phyloP scores from a whole-genome alignment of 2,888 invertebrate species.

The Cactoblastis cactorum region DNA sequence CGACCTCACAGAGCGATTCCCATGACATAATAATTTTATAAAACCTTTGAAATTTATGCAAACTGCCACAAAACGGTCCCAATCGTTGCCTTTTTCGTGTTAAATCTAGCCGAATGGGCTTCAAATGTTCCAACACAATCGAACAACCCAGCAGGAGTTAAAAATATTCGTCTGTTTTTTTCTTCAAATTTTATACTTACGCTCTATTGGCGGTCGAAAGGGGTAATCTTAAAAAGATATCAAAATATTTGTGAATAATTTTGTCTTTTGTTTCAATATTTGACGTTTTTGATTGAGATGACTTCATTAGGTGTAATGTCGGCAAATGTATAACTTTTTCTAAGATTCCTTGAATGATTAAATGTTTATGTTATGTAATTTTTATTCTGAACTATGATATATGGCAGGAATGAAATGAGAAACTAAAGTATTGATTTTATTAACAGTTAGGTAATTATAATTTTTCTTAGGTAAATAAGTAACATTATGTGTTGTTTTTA shows the following conservation, averaged over 20 bases:
- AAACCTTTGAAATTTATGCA: constrained; percentile 53
- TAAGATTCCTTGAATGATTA: no score
- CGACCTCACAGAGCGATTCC: constrained; percentile 53
- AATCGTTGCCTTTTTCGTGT: constrained; percentile 33
- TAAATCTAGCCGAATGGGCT: constrained; percentile 31
- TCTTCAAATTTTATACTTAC: constrained; percentile 10
- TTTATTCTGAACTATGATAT: no score
- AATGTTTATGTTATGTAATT: no score
- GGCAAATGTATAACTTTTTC: constrained; percentile 30
- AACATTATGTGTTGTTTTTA: no score
- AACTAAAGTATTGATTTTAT: no score
- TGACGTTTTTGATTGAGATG: constrained; percentile 30
- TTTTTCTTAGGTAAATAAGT: no score
- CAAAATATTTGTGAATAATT: constrained; percentile 11
- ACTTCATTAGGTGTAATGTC: constrained; percentile 22
- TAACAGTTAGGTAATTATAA: no score
- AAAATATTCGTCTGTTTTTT: constrained; percentile 21
- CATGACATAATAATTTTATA: constrained; percentile 42
- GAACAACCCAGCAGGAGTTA: constrained; percentile 23
- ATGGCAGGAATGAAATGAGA: no score
- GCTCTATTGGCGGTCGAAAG: neutral
- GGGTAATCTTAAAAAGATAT: constrained; percentile 4
- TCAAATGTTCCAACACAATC: constrained; percentile 24
- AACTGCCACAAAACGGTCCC: constrained; percentile 32
- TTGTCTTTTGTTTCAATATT: constrained; percentile 11